Evolutionary conservation across 2,888 invertebrate species (phyloP).

Genomic region (Lasioglossum villosulum): DNA sequence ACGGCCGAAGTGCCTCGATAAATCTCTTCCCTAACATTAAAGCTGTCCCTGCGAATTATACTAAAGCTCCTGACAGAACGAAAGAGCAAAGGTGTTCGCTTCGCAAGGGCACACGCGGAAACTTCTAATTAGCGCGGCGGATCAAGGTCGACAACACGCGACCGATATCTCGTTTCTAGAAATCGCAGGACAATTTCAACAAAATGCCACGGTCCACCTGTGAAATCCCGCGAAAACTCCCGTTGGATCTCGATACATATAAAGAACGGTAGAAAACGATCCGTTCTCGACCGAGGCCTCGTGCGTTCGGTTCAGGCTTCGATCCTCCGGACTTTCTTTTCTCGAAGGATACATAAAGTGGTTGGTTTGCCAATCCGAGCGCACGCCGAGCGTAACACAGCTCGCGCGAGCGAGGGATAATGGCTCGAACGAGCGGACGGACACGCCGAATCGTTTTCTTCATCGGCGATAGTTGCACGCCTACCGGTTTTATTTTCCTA

Average conservation of each 20-base stretch:
- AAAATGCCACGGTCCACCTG: background rate
- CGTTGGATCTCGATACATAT: background rate
- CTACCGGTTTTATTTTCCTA: slow-evolving; percentile 53
- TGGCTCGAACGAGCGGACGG: slow-evolving; percentile 31
- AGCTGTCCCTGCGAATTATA: background rate
- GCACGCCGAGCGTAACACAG: slow-evolving; percentile 48
- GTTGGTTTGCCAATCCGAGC: slow-evolving; percentile 30
- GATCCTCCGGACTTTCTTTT: slow-evolving; percentile 45
- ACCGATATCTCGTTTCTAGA: background rate
- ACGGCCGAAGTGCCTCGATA: background rate
- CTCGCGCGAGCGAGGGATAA: slow-evolving; percentile 41
- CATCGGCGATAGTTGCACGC: slow-evolving; percentile 35
- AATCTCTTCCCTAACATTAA: background rate
- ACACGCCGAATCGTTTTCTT: slow-evolving; percentile 14
- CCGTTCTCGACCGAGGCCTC: slow-evolving; percentile 1
- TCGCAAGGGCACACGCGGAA: background rate
- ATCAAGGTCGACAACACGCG: background rate
- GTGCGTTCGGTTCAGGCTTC: slow-evolving; percentile 3
- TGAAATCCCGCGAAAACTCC: background rate
- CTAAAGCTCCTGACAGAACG: background rate
- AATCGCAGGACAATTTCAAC: background rate
- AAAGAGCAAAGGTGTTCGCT: slow-evolving; percentile 1
- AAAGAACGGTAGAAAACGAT: slow-evolving; percentile 20
- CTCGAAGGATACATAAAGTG: slow-evolving; percentile 8
- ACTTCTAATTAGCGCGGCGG: background rate